Percentiles rank a stretch among this genome's conserved stretches.
phyloP scores from a whole-genome alignment of 2,888 invertebrate genomes.

The Idaea straminata region DNA sequence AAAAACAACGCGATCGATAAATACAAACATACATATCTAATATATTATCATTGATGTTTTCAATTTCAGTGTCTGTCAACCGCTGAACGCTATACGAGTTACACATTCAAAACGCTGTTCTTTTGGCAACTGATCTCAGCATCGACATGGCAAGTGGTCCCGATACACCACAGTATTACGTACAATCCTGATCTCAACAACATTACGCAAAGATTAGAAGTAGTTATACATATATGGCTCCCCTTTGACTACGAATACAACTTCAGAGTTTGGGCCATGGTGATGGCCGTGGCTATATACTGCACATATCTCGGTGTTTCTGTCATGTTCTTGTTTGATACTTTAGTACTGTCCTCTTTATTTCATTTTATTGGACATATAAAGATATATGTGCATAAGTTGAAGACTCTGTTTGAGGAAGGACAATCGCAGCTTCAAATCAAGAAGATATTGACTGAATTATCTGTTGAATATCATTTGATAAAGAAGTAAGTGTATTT shows the following conservation, averaged over 20 bases:
- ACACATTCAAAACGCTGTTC: neutral
- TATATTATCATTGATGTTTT: neutral
- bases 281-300: constrained; percentile 33
- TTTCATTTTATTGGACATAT: constrained; percentile 46
- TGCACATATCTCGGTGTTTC: constrained; percentile 11
- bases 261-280: constrained; percentile 33
- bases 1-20: neutral
- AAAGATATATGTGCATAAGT: constrained; percentile 36
- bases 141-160: neutral
- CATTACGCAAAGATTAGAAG: constrained; percentile 36
- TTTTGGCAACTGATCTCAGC: neutral
- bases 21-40: too few relatives aligned
- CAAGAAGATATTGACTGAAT: neutral
- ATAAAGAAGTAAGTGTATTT: neutral
- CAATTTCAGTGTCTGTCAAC: neutral
- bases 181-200: constrained; percentile 34
- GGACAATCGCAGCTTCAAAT: neutral
- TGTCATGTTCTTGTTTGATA: constrained; percentile 34
- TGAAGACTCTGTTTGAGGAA: neutral
- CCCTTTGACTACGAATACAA: constrained; percentile 46
- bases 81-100: neutral
- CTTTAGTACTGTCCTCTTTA: constrained; percentile 34
- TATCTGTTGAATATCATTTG: neutral
- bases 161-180: constrained; percentile 14
- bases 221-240: constrained; percentile 40